Evolutionary conservation across 2,888 invertebrate genomes (phyloP).

Genomic region (Cybosia mesomella): DNA sequence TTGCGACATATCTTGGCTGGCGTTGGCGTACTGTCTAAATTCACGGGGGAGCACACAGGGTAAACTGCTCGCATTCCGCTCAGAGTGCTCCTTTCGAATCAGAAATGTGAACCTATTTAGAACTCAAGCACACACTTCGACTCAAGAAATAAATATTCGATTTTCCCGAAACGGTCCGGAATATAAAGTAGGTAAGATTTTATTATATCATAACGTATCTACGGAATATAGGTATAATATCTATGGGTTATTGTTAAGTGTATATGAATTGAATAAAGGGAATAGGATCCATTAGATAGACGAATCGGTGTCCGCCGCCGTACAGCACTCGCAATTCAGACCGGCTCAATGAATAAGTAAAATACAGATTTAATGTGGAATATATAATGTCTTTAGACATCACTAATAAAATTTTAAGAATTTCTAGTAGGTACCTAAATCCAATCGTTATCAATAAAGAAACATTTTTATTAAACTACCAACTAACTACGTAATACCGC

Average conservation of each 20-base stretch:
- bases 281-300: background rate
- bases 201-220: constrained; percentile 13
- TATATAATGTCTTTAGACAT: background rate
- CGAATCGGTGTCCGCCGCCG: background rate
- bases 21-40: constrained; percentile 78
- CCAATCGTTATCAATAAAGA: background rate
- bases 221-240: background rate
- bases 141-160: constrained; percentile 48
- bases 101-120: constrained; percentile 71
- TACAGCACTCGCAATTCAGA: background rate
- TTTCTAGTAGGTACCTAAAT: background rate
- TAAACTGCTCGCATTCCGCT: constrained; percentile 78
- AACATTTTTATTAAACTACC: no score
- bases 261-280: constrained; percentile 6
- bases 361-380: constrained; percentile 1
- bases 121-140: constrained; percentile 55
- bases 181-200: constrained; percentile 31
- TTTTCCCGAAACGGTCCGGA: constrained; percentile 33
- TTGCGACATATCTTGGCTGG: constrained; percentile 82
- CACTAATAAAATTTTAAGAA: no score
- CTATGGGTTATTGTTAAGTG: background rate
- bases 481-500: background rate
- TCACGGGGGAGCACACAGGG: constrained; percentile 72
- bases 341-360: no score
- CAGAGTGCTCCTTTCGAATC: constrained; percentile 68